phyloP scores from a whole-genome alignment of 2,113 vertebrate genomes.

The Oenanthe oenanthe region DNA sequence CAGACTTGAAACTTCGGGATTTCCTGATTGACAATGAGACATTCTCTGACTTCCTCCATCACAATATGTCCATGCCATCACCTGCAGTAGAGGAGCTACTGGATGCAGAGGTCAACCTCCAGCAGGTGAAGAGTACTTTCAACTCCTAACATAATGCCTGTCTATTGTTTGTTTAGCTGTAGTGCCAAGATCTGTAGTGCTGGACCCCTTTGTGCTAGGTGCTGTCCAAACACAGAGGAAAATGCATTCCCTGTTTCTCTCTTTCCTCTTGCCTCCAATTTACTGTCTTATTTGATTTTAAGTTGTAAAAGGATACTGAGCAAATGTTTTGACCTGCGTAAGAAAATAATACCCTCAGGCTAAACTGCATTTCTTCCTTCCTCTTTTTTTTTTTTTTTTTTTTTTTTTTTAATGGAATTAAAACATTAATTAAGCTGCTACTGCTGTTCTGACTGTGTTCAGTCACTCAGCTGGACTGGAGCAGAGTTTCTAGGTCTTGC shows the following conservation, averaged over 20 bases:
- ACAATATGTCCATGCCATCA: conserved; percentile 80
- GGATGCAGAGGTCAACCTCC: conserved; percentile 81
- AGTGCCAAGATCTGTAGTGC: neutral
- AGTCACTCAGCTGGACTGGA: neutral
- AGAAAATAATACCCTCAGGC: neutral
- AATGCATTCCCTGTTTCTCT: neutral
- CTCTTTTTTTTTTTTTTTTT: neutral
- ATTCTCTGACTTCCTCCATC: conserved; percentile 83
- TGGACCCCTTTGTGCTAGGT: neutral
- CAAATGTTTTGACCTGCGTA: neutral
- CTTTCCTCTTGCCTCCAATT: neutral
- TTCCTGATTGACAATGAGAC: conserved; percentile 90
- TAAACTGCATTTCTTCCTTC: neutral
- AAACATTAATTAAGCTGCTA: neutral
- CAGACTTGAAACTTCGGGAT: conserved; percentile 89
- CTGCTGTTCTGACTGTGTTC: neutral
- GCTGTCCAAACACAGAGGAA: neutral
- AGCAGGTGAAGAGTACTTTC: conserved; percentile 77
- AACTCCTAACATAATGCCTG: neutral
- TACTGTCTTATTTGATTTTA: neutral
- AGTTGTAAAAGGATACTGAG: neutral
- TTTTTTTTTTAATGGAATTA: neutral
- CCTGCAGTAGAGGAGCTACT: conserved; percentile 75
- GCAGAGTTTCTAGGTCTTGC: neutral
- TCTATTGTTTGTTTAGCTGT: neutral